Base-by-base conservation (phyloP, 2,797 vertebrate species). In the Argya squamiceps region DNA sequence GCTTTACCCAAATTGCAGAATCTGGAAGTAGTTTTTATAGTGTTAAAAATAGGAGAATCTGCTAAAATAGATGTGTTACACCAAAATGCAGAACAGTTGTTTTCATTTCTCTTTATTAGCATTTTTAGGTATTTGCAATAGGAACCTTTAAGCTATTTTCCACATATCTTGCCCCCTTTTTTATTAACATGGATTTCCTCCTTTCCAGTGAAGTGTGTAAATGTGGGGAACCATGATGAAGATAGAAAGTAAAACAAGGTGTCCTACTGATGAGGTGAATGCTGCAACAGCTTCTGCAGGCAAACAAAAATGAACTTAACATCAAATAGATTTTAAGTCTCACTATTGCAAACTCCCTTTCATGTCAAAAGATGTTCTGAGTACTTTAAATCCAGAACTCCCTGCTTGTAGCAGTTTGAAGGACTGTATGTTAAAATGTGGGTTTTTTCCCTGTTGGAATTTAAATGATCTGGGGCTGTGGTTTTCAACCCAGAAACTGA, bases 241-340 rank as follows among this genome's bases (percentile, higher is more conserved):
- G n/a, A 24, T 53, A 56, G 43, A 78, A 84, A 52, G 23, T 44
- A 63, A 81, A 84, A 50, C 27, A 50, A 76, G n/a, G 30, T 84
- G 17, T 73, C n/a, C 21, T 64, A 0, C 12, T 75, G 65, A 59
- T 55, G 32, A 23, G 1, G 0, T 24, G 11, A 41, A 65, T 21
- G 34, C 68, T 73, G 27, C 50, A 84, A 4, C 52, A 65, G 0
- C 27, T 88, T 76, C 47, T 87, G 43, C 26, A 55, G n/a, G 29
- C 39, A 21, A 26, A 53, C 23, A 26, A 27, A 32, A 23, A 41
- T 0, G 3, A n/a, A 7, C 23, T 73, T 67, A 30, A 36, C 10
- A 32, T 74, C 34, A 37, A 12, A 12, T 19, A 16, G 22, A 26
- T 44, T 69, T 75, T 12, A 71, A 68, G 4, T 71, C 60, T 74